These are phyloP conservation scores for Leptonema lineaticorne DNA, from an alignment of 1,140 invertebrate genomes.

Conservation along the genomic window DNA sequence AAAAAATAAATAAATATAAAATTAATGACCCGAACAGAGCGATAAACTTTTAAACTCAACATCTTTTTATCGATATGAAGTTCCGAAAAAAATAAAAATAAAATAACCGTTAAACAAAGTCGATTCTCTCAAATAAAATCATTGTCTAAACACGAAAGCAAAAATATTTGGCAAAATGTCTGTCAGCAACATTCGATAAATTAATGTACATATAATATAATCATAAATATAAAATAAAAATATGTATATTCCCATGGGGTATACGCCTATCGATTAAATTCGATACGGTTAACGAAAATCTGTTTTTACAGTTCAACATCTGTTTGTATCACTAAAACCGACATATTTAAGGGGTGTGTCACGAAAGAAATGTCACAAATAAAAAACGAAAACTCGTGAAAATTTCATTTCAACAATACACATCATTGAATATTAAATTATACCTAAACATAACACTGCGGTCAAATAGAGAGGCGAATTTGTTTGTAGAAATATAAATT, in stretches of 20 bases:
- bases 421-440: too few relatives aligned
- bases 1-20: background rate
- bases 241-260: slow-evolving; percentile 19
- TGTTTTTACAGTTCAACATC: slow-evolving; percentile 18
- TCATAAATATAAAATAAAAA: background rate
- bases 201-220: background rate
- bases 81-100: too few relatives aligned
- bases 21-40: background rate
- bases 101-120: too few relatives aligned
- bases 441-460: too few relatives aligned
- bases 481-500: too few relatives aligned
- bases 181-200: too few relatives aligned
- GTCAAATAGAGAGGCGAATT: too few relatives aligned
- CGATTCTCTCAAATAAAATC: too few relatives aligned
- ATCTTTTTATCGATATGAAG: background rate
- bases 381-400: too few relatives aligned
- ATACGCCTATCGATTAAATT: slow-evolving; percentile 24
- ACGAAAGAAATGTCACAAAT: too few relatives aligned
- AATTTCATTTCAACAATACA: too few relatives aligned
- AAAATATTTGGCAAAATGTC: background rate
- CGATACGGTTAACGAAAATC: background rate
- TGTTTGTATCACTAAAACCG: slow-evolving; percentile 9
- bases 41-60: background rate
- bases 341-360: background rate
- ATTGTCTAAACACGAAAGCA: too few relatives aligned